These are phyloP conservation scores for Drosophila rufa DNA, from an alignment of 1,140 invertebrate species.

Conservation along the genomic window DNA sequence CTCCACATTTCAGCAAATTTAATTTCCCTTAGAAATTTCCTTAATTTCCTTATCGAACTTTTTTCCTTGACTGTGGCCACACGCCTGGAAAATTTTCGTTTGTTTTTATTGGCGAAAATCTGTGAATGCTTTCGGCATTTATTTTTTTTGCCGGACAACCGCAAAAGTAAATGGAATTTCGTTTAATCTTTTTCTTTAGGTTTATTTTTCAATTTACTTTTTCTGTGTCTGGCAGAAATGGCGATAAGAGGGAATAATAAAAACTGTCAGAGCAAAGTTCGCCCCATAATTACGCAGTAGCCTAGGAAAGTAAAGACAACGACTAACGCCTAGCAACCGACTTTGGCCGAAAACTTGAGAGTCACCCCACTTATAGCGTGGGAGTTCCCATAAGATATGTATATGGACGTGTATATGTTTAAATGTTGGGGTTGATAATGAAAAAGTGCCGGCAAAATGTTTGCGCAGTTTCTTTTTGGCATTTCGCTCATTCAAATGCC, in stretches of 20 bases:
- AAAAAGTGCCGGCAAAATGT: conserved; percentile 38
- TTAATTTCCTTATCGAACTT: conserved; percentile 19
- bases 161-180: conserved; percentile 36
- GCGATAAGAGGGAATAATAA: conserved; percentile 50
- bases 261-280: conserved; percentile 47
- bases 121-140: conserved; percentile 32
- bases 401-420: not conserved
- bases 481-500: conserved; percentile 35
- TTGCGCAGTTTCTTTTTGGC: conserved; percentile 9
- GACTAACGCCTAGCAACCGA: conserved; percentile 64
- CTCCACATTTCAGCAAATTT: not conserved
- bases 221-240: conserved; percentile 40
- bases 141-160: not conserved
- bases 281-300: conserved; percentile 61
- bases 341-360: conserved; percentile 2
- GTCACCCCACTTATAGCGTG: conserved; percentile 12
- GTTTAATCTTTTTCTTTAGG: conserved; percentile 19
- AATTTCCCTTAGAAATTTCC: too few relatives aligned
- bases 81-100: conserved; percentile 56
- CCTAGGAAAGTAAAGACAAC: conserved; percentile 13
- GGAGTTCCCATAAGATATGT: conserved; percentile 14
- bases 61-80: conserved; percentile 33
- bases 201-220: conserved; percentile 23
- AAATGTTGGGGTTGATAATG: conserved; percentile 21
- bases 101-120: conserved; percentile 33